Evolutionary conservation across 1,140 invertebrate genomes (phyloP), one percentile per base, ranked within the genome.

Genomic region (Acarapis woodi): DNA sequence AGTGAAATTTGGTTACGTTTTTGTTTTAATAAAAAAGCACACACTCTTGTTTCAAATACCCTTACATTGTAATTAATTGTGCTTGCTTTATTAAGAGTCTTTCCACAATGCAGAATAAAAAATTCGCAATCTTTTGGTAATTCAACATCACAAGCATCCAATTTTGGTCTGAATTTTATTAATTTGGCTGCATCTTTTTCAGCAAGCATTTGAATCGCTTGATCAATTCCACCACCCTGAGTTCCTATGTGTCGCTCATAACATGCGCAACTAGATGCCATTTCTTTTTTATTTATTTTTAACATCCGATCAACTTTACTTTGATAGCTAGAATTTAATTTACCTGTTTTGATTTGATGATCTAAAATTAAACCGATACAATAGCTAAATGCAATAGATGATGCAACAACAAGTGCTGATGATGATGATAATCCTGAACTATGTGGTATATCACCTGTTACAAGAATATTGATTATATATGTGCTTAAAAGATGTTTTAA

Each of bases 161-260:
- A 53, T 10, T 3, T 22, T 1, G 90, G 90, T 50, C 82, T 67
- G 59, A 93, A 99, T 47, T 88, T 73, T 45, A 99, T 96, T 42
- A 80, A 63, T 52, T 82, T 78, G 1, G 80, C 80, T 47, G 64
- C 69, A 42, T 73, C 71, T 71, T 44, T 24, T 51, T 74, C 67
- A 2, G 78, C 87, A 15, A 96, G 63, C 57, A 94, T 80, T 34
- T 79, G 79, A 48, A 94, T 94, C 0, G 90, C 85, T 60, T 99
- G 93, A 56, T 99, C 93, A 93, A 99, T 99, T 43, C 88, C 90
- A 26, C 90, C 93, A 21, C 88, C 87, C 58, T 85, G 68, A 3
- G 61, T 63, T 12, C 88, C 90, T 47, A 96, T 87, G 46, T 79
- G 82, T 43, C 71, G 62, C 60, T 99, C 90, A 51, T 73, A 71